Conservation (phyloP, 2,888 invertebrate species). For the Sarcophaga variegata region DNA sequence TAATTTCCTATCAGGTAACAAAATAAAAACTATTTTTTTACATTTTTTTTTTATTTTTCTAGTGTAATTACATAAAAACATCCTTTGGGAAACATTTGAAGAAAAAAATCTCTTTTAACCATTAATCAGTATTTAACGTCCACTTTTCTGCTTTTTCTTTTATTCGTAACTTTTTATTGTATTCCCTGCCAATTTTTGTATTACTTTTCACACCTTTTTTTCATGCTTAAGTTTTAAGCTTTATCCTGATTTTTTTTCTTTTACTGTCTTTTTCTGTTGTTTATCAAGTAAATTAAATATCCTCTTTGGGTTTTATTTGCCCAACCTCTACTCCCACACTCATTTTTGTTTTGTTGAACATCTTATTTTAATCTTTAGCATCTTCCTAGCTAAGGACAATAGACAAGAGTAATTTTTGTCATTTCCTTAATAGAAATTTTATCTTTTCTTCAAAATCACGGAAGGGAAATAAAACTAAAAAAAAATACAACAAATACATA, state of each 20-base stretch:
- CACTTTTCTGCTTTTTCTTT: conserved; percentile 49
- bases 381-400: conserved; percentile 72
- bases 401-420: conserved; percentile 79
- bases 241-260: conserved; percentile 24
- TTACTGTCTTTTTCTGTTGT: conserved; percentile 16
- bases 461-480: conserved; percentile 2
- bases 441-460: conserved; percentile 75
- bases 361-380: conserved; percentile 65
- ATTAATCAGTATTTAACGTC: conserved; percentile 66
- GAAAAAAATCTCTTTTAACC: conserved; percentile 36
- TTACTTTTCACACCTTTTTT: conserved; percentile 64
- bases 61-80: conserved; percentile 54
- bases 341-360: conserved; percentile 44
- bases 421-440: conserved; percentile 82
- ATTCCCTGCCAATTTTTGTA: conserved; percentile 60
- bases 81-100: conserved; percentile 21
- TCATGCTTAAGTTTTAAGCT: conserved; percentile 2
- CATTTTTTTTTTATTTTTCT: background rate
- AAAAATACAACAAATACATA: conserved; percentile 29
- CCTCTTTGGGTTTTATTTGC: conserved; percentile 35
- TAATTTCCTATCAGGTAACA: conserved; percentile 25
- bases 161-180: conserved; percentile 42
- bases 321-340: conserved; percentile 8
- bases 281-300: conserved; percentile 66
- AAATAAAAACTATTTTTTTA: conserved; percentile 16